Evolutionary conservation across 2,888 invertebrate species (phyloP).

Genomic region (Glyphotaelius pellucidus): DNA sequence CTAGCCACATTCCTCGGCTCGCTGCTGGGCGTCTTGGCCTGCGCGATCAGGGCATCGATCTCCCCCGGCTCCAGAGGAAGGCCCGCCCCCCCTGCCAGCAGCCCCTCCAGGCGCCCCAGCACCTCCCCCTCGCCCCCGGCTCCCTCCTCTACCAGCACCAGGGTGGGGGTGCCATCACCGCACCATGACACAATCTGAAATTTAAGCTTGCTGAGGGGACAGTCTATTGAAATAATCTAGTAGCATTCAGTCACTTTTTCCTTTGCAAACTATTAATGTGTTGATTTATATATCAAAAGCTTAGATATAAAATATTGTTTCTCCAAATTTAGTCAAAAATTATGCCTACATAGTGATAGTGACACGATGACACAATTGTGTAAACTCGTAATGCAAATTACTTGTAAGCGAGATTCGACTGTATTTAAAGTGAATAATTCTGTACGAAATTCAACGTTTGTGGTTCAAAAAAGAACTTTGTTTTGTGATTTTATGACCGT

Average conservation of each 20-base stretch:
- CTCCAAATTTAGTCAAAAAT: no score
- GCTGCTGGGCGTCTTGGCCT: constrained; percentile 50
- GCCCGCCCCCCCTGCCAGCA: constrained; percentile 69
- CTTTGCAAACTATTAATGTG: not conserved
- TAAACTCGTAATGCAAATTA: no score
- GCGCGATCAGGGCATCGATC: constrained; percentile 58
- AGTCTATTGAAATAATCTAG: not conserved
- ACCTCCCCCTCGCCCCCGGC: constrained; percentile 51
- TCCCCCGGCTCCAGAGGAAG: constrained; percentile 64
- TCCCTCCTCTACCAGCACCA: constrained; percentile 64
- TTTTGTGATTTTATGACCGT: no score
- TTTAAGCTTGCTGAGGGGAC: not conserved
- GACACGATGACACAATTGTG: no score
- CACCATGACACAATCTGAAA: constrained; percentile 63
- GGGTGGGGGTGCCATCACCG: constrained; percentile 57
- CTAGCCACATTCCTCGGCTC: constrained; percentile 65
- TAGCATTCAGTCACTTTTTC: not conserved
- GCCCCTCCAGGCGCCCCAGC: constrained; percentile 71
- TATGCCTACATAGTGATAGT: no score
- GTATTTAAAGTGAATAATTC: constrained; percentile 4
- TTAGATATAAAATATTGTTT: no score
- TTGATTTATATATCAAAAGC: not conserved
- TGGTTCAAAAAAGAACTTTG: no score
- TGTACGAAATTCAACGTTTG: not conserved
- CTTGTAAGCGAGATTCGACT: no score